These are phyloP conservation scores for Sciurus carolinensis DNA, from an alignment of 2,797 vertebrate species.

Conservation along the genomic window DNA sequence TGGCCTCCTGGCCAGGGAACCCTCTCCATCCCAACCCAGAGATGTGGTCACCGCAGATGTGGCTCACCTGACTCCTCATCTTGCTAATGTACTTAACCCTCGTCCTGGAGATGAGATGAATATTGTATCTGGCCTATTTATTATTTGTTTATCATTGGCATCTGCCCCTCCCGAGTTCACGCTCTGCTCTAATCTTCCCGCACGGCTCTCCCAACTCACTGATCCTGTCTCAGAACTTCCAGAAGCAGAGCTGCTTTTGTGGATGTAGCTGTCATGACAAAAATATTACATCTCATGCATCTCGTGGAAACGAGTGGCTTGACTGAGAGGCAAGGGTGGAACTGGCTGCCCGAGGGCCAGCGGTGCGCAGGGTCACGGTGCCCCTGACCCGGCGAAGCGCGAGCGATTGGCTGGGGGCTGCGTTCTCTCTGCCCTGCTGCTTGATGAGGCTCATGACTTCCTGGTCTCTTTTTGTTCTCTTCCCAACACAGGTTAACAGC, in stretches of 20 bases:
- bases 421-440: rapidly evolving
- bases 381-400: rapidly evolving
- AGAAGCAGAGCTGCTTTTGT: background rate
- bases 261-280: too few relatives aligned
- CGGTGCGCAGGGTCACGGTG: rapidly evolving
- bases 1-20: background rate
- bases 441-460: background rate
- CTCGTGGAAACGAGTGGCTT: background rate
- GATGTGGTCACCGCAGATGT: background rate
- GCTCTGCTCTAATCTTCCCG: background rate
- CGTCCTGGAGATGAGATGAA: background rate
- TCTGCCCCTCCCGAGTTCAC: background rate
- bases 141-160: background rate
- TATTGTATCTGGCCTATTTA: background rate
- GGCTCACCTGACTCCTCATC: background rate
- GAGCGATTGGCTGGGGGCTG: rapidly evolving
- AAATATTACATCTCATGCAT: background rate
- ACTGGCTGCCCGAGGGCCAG: background rate
- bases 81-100: background rate
- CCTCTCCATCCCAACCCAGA: background rate
- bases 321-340: background rate
- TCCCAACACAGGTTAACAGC: background rate
- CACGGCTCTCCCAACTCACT: rapidly evolving
- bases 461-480: background rate
- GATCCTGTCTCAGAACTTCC: background rate